Evolutionary conservation across 2,113 vertebrate species (phyloP), one percentile per base, ranked within the genome.

Genomic region (Lutjanus erythropterus): DNA sequence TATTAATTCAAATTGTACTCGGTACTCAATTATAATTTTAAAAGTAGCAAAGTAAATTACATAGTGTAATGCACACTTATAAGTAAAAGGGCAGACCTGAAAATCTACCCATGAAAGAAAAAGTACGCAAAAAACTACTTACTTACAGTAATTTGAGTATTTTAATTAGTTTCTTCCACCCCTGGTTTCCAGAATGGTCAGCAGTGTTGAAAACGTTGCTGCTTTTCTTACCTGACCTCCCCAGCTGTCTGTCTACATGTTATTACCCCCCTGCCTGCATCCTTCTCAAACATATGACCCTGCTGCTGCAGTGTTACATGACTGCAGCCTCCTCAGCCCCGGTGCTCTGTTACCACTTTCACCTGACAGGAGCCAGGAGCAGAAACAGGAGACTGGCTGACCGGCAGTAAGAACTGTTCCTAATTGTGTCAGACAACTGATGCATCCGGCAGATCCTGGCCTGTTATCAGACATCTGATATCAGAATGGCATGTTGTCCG

Each of bases 331-430:
- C 69, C 58, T 35, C 37, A 12, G 37, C 50, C 33, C 35, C n/a
- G 81, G 71, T 82, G 70, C 79, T 74, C 66, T 29, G 80, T 88
- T 92, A 79, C 84, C 85, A 89, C 92, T 93, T 91, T 92, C 90
- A 78, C 88, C 46, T 41, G 41, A 33, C 23, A 50, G n/a, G 35
- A 80, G n/a, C 23, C 42, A 44, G 64, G 46, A 69, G 47, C 50
- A 58, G 84, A 71, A 90, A 86, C 79, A 27, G 49, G 86, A 91
- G 23, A 66, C 75, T 44, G 23, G 62, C 75, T 44, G 58, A 3
- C 41, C 27, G 16, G 56, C 66, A 46, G 21, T 6, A 25, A 41
- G 47, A 71, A 14, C 62, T 37, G 25, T 71, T 79, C 69, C 84
- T 78, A 58, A 76, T 73, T 39, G 78, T 86, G 84, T 83, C 23